Evolutionary conservation across 2,888 invertebrate genomes (phyloP).

Genomic region (Chydorus sphaericus): DNA sequence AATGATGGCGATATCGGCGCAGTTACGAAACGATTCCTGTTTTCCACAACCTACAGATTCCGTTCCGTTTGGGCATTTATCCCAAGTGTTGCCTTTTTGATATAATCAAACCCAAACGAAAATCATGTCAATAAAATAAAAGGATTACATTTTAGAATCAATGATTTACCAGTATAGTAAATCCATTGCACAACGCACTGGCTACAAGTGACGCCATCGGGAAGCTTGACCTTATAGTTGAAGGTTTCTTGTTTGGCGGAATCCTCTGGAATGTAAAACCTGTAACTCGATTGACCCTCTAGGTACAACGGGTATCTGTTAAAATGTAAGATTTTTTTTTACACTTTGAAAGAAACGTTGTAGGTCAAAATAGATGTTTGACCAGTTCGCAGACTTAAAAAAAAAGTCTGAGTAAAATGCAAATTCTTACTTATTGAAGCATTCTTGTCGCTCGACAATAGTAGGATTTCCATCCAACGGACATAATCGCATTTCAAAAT

Average conservation of each 20-base stretch:
- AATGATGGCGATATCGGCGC: constrained; percentile 70
- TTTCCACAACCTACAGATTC: constrained; percentile 78
- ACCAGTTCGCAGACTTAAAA: background rate
- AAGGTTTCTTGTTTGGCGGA: constrained; percentile 39
- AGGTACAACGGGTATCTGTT: constrained; percentile 54
- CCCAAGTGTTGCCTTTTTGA: constrained; percentile 85
- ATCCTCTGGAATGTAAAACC: constrained; percentile 54
- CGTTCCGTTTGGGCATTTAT: constrained; percentile 67
- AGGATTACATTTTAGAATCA: no score
- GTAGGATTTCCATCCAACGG: constrained; percentile 49
- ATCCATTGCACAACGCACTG: constrained; percentile 89
- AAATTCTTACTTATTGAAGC: constrained; percentile 53
- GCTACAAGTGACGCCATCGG: constrained; percentile 40
- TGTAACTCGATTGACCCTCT: constrained; percentile 45
- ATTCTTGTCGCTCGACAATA: constrained; percentile 60
- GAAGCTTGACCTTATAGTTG: constrained; percentile 55
- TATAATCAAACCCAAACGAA: no score
- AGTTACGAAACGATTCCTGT: constrained; percentile 80
- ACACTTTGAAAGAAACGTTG: background rate
- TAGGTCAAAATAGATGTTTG: no score
- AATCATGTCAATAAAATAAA: no score
- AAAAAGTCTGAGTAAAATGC: no score
- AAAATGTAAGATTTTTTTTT: constrained; percentile 10
- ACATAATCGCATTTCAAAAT: constrained; percentile 70
- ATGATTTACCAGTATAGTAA: constrained; percentile 62